Conservation (phyloP, 1,140 invertebrate species). For the Drosophila murphyi region DNA sequence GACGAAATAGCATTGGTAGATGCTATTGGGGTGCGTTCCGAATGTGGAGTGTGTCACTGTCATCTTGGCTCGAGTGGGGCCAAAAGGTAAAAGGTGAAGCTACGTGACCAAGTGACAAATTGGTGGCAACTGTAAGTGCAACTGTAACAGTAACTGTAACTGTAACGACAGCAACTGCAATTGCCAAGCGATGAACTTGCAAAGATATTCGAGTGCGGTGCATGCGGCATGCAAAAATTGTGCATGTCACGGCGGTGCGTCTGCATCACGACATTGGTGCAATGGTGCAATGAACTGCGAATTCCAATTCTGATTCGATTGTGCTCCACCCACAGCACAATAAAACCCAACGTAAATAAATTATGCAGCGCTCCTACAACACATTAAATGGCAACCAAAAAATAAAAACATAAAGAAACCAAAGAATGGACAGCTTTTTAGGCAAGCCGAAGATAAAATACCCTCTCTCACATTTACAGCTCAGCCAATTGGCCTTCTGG, state of each 20-base stretch:
- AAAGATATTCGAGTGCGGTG: slow-evolving; percentile 65
- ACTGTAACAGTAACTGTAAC: slow-evolving; percentile 55
- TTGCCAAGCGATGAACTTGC: slow-evolving; percentile 72
- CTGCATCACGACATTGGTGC: slow-evolving; percentile 42
- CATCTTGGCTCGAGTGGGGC: slow-evolving; percentile 45
- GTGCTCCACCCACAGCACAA: slow-evolving; percentile 16
- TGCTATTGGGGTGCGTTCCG: not conserved
- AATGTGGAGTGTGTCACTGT: slow-evolving; percentile 48
- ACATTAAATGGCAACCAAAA: slow-evolving; percentile 15
- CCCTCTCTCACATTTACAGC: not conserved
- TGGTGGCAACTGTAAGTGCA: slow-evolving; percentile 49
- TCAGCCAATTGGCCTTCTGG: not conserved
- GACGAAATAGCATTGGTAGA: not conserved
- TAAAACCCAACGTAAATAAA: slow-evolving; percentile 54
- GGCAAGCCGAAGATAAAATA: not conserved
- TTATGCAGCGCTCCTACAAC: slow-evolving; percentile 46
- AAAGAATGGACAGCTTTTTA: too few relatives aligned
- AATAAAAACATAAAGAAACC: too few relatives aligned
- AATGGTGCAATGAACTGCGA: slow-evolving; percentile 74
- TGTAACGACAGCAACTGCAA: slow-evolving; percentile 58
- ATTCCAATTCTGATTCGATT: slow-evolving; percentile 44
- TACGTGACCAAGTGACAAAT: slow-evolving; percentile 82
- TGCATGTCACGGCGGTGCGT: slow-evolving; percentile 18
- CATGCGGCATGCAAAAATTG: slow-evolving; percentile 26
- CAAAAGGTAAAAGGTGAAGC: slow-evolving; percentile 28